Base-by-base conservation (phyloP, 2,888 invertebrate species). In the Scrobipalpa atriplicella region DNA sequence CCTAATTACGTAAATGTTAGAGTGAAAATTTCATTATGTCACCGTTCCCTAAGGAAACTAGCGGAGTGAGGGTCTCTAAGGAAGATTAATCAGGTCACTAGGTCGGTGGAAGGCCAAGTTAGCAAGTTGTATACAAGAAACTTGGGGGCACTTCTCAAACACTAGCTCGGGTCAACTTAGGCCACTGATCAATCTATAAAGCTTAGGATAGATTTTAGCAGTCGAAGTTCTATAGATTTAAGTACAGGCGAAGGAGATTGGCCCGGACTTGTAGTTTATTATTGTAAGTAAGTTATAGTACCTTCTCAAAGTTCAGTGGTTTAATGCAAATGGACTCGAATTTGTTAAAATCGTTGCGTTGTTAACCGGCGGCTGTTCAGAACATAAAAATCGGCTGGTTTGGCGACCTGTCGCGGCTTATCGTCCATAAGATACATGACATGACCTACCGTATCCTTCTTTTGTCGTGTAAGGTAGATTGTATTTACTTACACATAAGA, bases 71-170 rank as follows among this genome's bases (percentile, higher is more conserved):
- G 47, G 47, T 56, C 54, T 21, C 54, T 21, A 56, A 56, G 54
- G 54, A 56, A 56, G 21, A 29, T 13, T 56, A 56, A 56, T 56
- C 54, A 56, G 54, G 54, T 56, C 54, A 56, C 54, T 8, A 8
- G 54, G 54, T 1, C 29, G 21, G 54, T 29, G 29, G 29, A 16
- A 56, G 19, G 43, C 43, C 43, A 43, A 13, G 13, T 13, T 43
- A 13, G 43, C 13, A 13, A 43, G 13, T 43, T 13, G 13, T 43
- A 9, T n/a, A 29, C 29, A 29, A 29, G 29, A 29, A 29, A 29
- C 29, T 29, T 29, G 29, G 29, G 29, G 29, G 29, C 29, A 29
- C 29, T 29, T 29, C 29, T 29, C 29, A 29, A n/a, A 29, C 29
- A 29, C 47, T 47, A 6, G 11, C 11, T 56, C 10, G 6, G 19